phyloP scores from a whole-genome alignment of 2,797 vertebrate genomes.

The Gobio occitaniae region DNA sequence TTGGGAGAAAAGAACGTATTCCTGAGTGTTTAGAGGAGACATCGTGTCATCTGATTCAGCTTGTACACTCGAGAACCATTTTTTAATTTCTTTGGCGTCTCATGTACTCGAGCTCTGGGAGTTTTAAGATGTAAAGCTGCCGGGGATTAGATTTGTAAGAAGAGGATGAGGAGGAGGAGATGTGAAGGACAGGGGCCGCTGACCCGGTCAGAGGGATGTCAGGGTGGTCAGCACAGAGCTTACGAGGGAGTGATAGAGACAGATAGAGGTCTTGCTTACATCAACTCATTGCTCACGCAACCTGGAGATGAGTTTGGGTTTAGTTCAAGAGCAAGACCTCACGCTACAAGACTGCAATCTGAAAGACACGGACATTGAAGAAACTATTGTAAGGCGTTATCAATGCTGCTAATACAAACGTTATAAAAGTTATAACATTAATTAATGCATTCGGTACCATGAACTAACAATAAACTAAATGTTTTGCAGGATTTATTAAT shows the following conservation, averaged over 20 bases:
- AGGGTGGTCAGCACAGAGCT: constrained; percentile 62
- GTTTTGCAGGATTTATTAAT: background rate
- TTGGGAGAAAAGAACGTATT: constrained; percentile 5
- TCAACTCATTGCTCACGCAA: constrained; percentile 35
- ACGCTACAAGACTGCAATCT: background rate
- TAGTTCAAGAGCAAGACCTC: constrained; percentile 45
- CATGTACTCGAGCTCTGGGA: constrained; percentile 19
- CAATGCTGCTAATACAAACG: background rate
- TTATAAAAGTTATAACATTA: background rate
- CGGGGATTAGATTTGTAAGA: constrained; percentile 71
- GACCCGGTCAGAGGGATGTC: constrained; percentile 52
- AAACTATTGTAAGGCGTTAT: background rate
- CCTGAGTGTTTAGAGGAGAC: constrained; percentile 47
- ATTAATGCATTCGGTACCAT: background rate
- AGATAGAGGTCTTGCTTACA: constrained; percentile 7
- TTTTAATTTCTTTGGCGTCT: constrained; percentile 42
- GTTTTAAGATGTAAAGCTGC: constrained; percentile 75
- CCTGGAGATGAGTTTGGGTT: constrained; percentile 63
- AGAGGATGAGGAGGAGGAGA: constrained; percentile 63
- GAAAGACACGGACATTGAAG: background rate
- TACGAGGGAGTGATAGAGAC: constrained; percentile 27
- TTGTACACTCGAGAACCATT: constrained; percentile 19
- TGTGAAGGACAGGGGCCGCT: constrained; percentile 59
- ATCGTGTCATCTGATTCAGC: background rate
- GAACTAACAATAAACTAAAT: background rate